phyloP scores from a whole-genome alignment of 2,113 vertebrate species.

The Glaucomys volans region DNA sequence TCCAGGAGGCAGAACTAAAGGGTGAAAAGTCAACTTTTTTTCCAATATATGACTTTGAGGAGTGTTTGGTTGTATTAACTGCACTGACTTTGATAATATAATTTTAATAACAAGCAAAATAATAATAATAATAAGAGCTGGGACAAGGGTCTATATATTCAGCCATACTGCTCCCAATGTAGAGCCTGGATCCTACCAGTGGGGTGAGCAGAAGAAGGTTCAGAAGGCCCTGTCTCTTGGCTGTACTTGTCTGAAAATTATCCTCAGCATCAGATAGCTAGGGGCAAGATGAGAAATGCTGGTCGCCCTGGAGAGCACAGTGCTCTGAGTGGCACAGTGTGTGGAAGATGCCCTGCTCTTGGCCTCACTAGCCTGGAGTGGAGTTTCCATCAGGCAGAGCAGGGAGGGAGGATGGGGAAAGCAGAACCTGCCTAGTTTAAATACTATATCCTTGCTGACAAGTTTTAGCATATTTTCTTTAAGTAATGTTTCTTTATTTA shows the following conservation, averaged over 20 bases:
- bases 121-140: background rate
- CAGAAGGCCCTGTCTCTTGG: background rate
- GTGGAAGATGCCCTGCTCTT: background rate
- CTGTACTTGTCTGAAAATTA: background rate
- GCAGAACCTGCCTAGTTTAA: background rate
- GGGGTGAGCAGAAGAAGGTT: background rate
- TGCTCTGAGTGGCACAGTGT: accelerated
- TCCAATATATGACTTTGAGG: background rate
- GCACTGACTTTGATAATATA: background rate
- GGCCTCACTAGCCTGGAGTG: background rate
- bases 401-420: background rate
- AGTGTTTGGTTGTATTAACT: background rate
- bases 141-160: background rate
- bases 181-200: background rate
- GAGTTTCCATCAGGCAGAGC: background rate
- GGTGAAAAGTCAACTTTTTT: background rate
- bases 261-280: background rate
- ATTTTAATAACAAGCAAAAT: background rate
- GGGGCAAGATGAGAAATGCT: background rate
- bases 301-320: background rate
- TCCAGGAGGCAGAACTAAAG: background rate
- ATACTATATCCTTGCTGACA: background rate
- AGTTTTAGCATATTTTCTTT: background rate
- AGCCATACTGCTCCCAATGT: background rate
- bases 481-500: background rate